Evolutionary conservation across 2,797 vertebrate species (phyloP).

Genomic region (Mallotus villosus): DNA sequence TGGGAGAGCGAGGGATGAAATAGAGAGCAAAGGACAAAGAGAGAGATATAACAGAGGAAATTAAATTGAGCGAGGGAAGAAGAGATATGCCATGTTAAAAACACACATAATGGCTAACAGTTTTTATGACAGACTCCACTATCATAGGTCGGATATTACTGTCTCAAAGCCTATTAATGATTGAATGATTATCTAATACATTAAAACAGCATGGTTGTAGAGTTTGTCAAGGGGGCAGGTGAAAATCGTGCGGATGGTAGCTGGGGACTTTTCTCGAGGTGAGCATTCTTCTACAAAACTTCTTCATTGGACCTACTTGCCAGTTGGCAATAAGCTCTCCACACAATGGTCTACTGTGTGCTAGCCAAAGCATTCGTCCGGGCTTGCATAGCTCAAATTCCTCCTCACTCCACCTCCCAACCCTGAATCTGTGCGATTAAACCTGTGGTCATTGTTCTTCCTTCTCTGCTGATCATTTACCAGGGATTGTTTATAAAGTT

Average conservation of each 20-base stretch:
- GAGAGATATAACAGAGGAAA: too few relatives aligned
- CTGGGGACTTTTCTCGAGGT: neutral
- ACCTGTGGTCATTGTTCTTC: neutral
- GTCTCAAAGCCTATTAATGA: neutral
- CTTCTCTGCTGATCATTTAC: neutral
- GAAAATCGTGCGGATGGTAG: neutral
- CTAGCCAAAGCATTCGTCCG: slow-evolving; percentile 19
- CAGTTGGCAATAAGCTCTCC: neutral
- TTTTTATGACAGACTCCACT: too few relatives aligned
- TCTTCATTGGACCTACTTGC: slow-evolving; percentile 17
- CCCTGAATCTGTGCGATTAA: neutral
- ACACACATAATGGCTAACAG: too few relatives aligned
- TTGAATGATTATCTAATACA: neutral
- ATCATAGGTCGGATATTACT: neutral
- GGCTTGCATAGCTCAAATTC: slow-evolving; percentile 29
- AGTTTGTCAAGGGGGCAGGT: too few relatives aligned
- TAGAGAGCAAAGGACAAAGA: too few relatives aligned
- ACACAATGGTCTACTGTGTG: neutral
- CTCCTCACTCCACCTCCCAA: neutral
- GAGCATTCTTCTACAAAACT: neutral
- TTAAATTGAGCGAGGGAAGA: too few relatives aligned
- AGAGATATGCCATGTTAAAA: too few relatives aligned
- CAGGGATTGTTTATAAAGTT: neutral
- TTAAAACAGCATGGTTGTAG: neutral
- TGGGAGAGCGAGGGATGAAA: slow-evolving; percentile 42